Evolutionary conservation across 2,888 invertebrate genomes (phyloP).

Genomic region (Myopa testacea): DNA sequence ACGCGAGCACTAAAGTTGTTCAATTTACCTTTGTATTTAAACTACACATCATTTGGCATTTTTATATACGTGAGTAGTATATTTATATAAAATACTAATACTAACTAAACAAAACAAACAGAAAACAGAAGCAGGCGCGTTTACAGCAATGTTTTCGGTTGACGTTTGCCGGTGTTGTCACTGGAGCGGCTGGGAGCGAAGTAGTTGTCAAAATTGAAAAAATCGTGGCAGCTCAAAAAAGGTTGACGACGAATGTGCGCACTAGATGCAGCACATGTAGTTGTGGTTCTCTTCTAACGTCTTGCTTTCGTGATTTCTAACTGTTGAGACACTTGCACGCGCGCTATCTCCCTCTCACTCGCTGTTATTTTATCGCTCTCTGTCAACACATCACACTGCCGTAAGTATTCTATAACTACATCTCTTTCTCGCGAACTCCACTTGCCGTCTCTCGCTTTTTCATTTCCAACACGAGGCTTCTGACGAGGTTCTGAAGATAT

Average conservation of each 20-base stretch:
- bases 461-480: neutral
- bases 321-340: neutral
- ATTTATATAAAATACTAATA: neutral
- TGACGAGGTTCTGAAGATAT: neutral
- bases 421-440: neutral
- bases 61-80: neutral
- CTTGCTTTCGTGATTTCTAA: neutral
- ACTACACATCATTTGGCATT: too few species aligned
- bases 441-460: neutral
- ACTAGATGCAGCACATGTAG: too few species aligned
- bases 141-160: neutral
- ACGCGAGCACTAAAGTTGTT: too few species aligned
- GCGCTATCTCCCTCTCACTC: neutral
- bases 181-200: constrained; percentile 34
- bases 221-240: neutral
- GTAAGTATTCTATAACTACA: neutral
- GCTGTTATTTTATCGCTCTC: neutral
- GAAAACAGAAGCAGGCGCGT: neutral
- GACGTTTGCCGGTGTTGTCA: constrained; percentile 21
- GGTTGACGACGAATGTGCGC: neutral
- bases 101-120: neutral
- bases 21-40: too few species aligned
- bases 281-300: too few species aligned
- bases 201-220: constrained; percentile 24
- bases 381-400: neutral